Evolutionary conservation across 2,113 vertebrate species (phyloP).

Genomic region (Microcebus jonahi): DNA sequence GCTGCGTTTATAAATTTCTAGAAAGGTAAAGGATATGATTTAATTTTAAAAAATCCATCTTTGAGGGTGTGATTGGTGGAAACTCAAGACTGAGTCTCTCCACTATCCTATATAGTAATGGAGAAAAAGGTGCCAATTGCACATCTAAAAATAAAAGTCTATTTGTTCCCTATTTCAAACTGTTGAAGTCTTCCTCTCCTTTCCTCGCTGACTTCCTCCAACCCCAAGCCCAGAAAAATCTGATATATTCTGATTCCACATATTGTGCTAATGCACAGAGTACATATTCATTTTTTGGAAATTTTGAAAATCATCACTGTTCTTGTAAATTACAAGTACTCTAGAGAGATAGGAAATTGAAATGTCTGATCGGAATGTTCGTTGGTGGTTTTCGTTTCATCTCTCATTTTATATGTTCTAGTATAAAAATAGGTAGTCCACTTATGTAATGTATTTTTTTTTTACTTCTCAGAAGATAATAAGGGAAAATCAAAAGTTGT

Average conservation of each 20-base stretch:
- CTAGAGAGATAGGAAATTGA: background rate
- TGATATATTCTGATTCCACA: background rate
- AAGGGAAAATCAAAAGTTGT: background rate
- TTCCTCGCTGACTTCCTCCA: conserved; percentile 23
- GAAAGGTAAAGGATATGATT: background rate
- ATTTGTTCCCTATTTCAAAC: background rate
- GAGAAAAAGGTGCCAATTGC: background rate
- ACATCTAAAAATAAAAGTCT: background rate
- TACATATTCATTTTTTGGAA: background rate
- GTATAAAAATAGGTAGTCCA: background rate
- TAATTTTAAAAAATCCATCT: background rate
- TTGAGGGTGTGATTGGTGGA: background rate
- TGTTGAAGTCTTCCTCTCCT: background rate
- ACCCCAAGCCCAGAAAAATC: background rate
- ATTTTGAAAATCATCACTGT: background rate
- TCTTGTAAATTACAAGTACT: background rate
- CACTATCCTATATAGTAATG: background rate
- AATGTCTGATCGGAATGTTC: background rate
- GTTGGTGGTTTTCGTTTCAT: background rate
- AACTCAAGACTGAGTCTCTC: background rate
- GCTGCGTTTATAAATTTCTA: background rate
- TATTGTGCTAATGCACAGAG: background rate
- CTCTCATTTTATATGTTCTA: background rate
- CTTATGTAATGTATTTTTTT: background rate
- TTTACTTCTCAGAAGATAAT: background rate